Evolutionary conservation across 2,113 vertebrate species (phyloP).

Genomic region (Hyaena hyaena): DNA sequence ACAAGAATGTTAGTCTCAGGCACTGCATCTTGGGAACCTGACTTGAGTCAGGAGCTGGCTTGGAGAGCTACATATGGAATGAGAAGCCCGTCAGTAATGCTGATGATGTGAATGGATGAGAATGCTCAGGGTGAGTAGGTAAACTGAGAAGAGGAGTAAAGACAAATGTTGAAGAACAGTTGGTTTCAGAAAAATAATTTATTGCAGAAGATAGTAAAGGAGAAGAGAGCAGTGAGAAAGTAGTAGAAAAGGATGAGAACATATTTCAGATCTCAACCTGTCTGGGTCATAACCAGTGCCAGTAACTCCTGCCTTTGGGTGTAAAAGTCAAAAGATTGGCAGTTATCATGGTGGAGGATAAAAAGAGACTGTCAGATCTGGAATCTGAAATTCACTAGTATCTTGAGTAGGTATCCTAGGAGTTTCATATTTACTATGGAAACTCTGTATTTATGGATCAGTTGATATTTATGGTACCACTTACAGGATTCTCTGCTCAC

Average conservation of each 20-base stretch:
- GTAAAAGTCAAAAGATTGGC: not conserved
- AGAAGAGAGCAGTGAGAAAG: not conserved
- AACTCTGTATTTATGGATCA: not conserved
- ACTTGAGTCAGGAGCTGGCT: not conserved
- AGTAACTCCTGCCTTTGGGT: not conserved
- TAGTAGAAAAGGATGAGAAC: not conserved
- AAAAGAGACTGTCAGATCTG: not conserved
- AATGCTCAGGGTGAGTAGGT: not conserved
- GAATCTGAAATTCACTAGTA: not conserved
- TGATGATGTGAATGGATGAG: not conserved
- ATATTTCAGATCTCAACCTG: not conserved
- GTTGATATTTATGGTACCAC: not conserved
- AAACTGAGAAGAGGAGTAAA: constrained; percentile 34
- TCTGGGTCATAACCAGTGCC: not conserved
- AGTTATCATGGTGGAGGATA: not conserved
- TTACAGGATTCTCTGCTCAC: not conserved
- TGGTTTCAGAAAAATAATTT: not conserved
- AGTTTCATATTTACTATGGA: not conserved
- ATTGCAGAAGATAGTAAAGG: not conserved
- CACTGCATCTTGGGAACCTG: not conserved
- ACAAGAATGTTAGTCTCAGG: not conserved
- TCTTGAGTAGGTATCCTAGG: not conserved
- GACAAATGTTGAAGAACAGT: not conserved
- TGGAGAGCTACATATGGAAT: not conserved
- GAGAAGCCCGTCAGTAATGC: not conserved